These are phyloP conservation scores for Embidobia sp. DNA, from an alignment of 2,888 invertebrate species.

Conservation along the genomic window DNA sequence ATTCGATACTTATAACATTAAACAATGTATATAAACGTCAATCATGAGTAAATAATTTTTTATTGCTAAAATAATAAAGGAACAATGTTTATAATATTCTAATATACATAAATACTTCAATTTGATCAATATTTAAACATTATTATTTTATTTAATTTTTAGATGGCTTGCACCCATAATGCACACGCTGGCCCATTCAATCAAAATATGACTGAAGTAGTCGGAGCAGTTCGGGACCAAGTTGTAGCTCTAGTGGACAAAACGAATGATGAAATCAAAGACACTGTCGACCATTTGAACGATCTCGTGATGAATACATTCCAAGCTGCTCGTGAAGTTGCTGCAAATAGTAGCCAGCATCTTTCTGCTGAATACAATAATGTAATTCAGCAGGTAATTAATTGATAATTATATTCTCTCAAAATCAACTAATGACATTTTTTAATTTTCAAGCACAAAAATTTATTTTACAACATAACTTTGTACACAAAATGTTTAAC, in stretches of 20 bases:
- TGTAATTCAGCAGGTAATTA: slow-evolving; percentile 7
- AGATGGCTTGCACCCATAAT: slow-evolving; percentile 10
- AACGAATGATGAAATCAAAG: slow-evolving; percentile 46
- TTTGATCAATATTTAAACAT: no score
- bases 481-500: neutral
- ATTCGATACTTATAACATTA: no score
- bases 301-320: slow-evolving; percentile 27
- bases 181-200: slow-evolving; percentile 5
- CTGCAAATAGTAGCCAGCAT: slow-evolving; percentile 22
- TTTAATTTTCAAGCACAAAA: neutral
- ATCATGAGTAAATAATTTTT: no score
- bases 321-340: slow-evolving; percentile 38
- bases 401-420: neutral
- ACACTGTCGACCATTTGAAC: slow-evolving; percentile 44
- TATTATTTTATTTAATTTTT: neutral
- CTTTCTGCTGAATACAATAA: slow-evolving; percentile 39
- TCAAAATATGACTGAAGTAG: slow-evolving; percentile 7
- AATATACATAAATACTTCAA: no score
- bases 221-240: slow-evolving; percentile 36
- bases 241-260: slow-evolving; percentile 49
- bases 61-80: no score
- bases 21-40: no score
- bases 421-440: neutral
- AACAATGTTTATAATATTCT: no score
- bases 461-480: neutral